phyloP scores from a whole-genome alignment of 2,113 vertebrate genomes.

The Oncorhynchus mykiss region DNA sequence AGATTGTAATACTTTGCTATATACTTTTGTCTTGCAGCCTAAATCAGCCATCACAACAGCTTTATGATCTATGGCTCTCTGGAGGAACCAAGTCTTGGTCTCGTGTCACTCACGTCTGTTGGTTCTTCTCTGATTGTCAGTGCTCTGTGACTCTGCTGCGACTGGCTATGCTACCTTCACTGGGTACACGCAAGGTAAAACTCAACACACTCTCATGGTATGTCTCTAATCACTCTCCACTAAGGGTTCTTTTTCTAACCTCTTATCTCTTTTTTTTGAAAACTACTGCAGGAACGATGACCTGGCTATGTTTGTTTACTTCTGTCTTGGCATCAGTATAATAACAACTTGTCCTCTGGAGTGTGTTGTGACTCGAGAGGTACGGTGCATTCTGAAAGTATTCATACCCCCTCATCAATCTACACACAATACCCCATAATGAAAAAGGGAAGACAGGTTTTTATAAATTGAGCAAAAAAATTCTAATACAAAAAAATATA shows the following conservation, averaged over 20 bases:
- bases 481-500: too few species aligned
- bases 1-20: background rate
- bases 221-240: background rate
- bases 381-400: slow-evolving; percentile 54
- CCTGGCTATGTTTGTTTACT: slow-evolving; percentile 87
- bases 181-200: slow-evolving; percentile 91
- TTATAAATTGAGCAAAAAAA: too few species aligned
- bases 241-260: background rate
- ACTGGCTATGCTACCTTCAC: slow-evolving; percentile 91
- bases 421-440: too few species aligned
- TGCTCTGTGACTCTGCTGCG: slow-evolving; percentile 77
- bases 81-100: slow-evolving; percentile 88
- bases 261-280: slow-evolving; percentile 79
- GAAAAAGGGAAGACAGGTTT: too few species aligned
- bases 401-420: too few species aligned
- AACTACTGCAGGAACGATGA: slow-evolving; percentile 94
- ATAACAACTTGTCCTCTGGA: slow-evolving; percentile 93
- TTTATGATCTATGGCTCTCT: slow-evolving; percentile 92
- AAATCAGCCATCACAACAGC: slow-evolving; percentile 94
- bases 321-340: slow-evolving; percentile 91
- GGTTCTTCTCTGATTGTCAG: slow-evolving; percentile 80
- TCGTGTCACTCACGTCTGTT: slow-evolving; percentile 84
- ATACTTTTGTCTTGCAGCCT: background rate
- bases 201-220: too few species aligned
- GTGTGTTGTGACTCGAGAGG: slow-evolving; percentile 95